Evolutionary conservation across 2,888 invertebrate species (phyloP).

Genomic region (Polydrusus cervinus): DNA sequence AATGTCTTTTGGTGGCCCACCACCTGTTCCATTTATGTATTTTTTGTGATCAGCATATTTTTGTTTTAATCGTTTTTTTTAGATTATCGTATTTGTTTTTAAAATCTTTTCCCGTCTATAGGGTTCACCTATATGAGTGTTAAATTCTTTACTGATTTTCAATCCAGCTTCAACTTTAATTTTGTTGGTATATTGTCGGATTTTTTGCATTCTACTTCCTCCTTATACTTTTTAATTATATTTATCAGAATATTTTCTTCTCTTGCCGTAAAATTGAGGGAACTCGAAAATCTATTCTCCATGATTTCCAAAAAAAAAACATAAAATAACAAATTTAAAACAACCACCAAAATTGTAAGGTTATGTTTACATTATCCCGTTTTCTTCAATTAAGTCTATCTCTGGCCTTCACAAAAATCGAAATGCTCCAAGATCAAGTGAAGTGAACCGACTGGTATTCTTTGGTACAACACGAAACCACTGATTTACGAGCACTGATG

Average conservation of each 20-base stretch:
- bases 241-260: slow-evolving; percentile 9
- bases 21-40: slow-evolving; percentile 35
- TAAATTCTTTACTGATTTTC: slow-evolving; percentile 30
- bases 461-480: too few relatives aligned
- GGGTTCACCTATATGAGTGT: slow-evolving; percentile 14
- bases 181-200: slow-evolving; percentile 28
- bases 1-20: slow-evolving; percentile 36
- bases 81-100: slow-evolving; percentile 38
- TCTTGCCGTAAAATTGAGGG: neutral
- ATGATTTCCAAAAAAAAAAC: neutral
- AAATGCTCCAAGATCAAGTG: too few relatives aligned
- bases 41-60: slow-evolving; percentile 32
- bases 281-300: neutral
- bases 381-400: too few relatives aligned
- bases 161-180: slow-evolving; percentile 20
- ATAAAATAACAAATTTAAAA: too few relatives aligned
- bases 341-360: too few relatives aligned
- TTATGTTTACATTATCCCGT: too few relatives aligned
- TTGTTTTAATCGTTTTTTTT: slow-evolving; percentile 24
- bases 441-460: too few relatives aligned
- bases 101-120: slow-evolving; percentile 25
- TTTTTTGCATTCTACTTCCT: slow-evolving; percentile 34
- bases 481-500: too few relatives aligned
- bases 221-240: neutral
- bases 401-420: too few relatives aligned